Percentiles rank a stretch among this genome's conserved stretches.
Evolutionary conservation across 2,113 vertebrate species (phyloP).

Genomic region (Sula dactylatra): DNA sequence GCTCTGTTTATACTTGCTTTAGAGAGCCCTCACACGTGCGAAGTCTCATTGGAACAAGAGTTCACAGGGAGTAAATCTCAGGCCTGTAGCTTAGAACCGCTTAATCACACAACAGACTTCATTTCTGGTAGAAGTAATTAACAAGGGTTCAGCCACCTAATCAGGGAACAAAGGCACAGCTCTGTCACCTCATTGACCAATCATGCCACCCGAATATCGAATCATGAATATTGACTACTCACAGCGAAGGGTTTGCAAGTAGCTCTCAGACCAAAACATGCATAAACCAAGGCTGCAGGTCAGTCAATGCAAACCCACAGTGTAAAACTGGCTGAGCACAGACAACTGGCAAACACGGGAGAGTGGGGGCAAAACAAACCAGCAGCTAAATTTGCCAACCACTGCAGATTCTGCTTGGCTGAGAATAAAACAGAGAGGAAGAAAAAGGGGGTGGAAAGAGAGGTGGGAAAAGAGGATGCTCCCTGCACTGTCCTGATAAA

Average conservation of each 20-base stretch:
- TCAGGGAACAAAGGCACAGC: slow-evolving; percentile 49
- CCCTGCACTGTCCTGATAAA: neutral
- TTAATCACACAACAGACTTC: slow-evolving; percentile 69
- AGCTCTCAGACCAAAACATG: neutral
- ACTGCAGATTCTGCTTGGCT: neutral
- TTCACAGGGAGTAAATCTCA: slow-evolving; percentile 68
- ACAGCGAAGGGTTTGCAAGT: neutral
- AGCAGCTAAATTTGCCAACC: neutral
- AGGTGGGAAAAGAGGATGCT: neutral
- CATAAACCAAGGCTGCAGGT: neutral
- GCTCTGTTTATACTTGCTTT: neutral
- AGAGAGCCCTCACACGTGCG: neutral
- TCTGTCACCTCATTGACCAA: slow-evolving; percentile 60
- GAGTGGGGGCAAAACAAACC: neutral
- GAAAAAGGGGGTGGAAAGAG: neutral
- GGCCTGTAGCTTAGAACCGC: slow-evolving; percentile 54
- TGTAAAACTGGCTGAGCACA: neutral
- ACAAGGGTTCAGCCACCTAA: slow-evolving; percentile 63
- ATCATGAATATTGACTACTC: slow-evolving; percentile 32
- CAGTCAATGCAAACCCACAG: neutral
- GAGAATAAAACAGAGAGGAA: neutral
- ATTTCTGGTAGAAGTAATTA: slow-evolving; percentile 73
- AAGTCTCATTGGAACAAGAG: slow-evolving; percentile 21
- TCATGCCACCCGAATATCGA: slow-evolving; percentile 31
- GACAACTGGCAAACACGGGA: neutral